Percentiles rank a stretch among this genome's conserved stretches.
Conservation (phyloP, 2,797 vertebrate species). For the Sciaenops ocellatus region DNA sequence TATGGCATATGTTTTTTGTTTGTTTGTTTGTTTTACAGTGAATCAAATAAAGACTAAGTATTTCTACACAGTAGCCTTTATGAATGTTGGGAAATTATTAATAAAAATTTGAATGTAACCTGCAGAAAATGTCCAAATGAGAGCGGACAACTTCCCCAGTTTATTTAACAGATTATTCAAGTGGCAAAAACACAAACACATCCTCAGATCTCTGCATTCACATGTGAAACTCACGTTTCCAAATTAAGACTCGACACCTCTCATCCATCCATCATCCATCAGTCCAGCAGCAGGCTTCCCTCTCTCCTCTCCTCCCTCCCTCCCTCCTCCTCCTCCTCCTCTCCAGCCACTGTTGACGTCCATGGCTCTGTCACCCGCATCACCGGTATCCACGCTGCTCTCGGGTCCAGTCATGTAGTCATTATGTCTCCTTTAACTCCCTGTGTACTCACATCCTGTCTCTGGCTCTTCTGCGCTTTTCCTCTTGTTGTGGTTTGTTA, state of each 20-base stretch:
- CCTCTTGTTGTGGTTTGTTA: constrained; percentile 5
- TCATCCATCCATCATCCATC: constrained; percentile 4
- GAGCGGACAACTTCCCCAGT: no score
- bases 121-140: no score
- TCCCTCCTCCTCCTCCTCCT: constrained; percentile 39
- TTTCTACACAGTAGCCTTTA: no score
- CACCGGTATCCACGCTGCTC: constrained; percentile 49
- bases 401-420: constrained; percentile 61
- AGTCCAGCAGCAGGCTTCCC: constrained; percentile 34
- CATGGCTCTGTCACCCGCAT: constrained; percentile 56
- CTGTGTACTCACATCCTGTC: constrained; percentile 15
- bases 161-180: no score
- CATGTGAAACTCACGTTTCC: neutral
- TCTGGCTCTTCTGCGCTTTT: neutral
- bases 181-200: no score
- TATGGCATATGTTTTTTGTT: no score
- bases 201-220: neutral
- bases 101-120: no score
- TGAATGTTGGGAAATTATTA: no score
- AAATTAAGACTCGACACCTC: neutral
- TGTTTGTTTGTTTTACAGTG: no score
- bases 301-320: neutral
- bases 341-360: constrained; percentile 64
- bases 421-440: constrained; percentile 16
- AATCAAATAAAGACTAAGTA: no score